Conservation (phyloP, 2,888 invertebrate genomes). For the Strigamia transsilvanica region DNA sequence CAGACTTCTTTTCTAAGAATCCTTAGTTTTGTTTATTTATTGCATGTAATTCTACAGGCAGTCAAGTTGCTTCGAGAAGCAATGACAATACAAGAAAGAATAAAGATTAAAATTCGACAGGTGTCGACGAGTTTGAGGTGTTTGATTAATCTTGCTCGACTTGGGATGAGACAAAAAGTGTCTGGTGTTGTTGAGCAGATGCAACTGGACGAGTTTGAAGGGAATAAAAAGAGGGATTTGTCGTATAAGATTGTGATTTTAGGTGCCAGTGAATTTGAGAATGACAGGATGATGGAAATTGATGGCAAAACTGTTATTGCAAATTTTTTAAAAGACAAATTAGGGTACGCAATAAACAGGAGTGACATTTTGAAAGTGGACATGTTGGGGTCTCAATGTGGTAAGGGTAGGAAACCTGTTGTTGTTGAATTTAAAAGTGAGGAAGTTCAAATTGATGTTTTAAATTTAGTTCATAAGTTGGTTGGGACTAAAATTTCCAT, state of each 20-base stretch:
- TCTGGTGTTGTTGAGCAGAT: background rate
- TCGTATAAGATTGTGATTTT: background rate
- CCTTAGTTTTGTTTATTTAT: background rate
- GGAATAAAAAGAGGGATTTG: background rate
- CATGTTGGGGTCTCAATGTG: too few relatives aligned
- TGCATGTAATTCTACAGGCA: background rate
- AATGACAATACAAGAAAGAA: background rate
- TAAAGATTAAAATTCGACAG: background rate
- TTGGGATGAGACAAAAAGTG: background rate
- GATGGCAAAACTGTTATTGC: background rate
- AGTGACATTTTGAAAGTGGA: background rate
- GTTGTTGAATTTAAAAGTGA: constrained; percentile 14
- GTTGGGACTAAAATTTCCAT: constrained; percentile 9
- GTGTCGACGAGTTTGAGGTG: background rate
- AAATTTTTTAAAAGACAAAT: background rate
- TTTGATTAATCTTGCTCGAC: background rate
- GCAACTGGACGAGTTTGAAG: background rate
- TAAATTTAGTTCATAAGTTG: background rate
- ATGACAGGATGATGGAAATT: background rate
- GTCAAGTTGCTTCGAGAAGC: constrained; percentile 1
- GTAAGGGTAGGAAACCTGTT: background rate
- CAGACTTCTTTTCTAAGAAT: too few relatives aligned
- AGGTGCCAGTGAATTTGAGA: background rate
- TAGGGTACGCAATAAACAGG: background rate
- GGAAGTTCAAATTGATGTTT: background rate